Conservation (phyloP, 2,888 invertebrate species). For the Orchestes rusci region DNA sequence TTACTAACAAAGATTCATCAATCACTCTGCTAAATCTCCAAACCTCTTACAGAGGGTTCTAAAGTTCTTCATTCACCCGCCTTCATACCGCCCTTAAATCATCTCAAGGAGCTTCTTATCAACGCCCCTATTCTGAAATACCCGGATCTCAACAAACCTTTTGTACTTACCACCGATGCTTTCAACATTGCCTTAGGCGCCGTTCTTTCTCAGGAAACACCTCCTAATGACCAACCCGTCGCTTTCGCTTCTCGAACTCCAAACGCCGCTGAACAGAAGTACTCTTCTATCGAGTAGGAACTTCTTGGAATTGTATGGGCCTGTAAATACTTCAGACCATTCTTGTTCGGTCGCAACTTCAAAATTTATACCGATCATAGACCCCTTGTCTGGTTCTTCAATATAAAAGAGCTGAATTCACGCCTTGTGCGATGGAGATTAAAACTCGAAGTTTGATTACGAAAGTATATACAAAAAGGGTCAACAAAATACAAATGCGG, state of each 20-base stretch:
- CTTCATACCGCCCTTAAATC: no score
- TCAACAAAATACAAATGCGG: no score
- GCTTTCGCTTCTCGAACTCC: background rate
- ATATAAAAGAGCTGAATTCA: background rate
- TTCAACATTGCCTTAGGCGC: conserved; percentile 1
- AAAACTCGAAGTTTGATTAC: background rate
- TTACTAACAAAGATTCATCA: conserved; percentile 2
- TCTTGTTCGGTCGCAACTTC: no score
- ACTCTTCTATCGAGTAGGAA: conserved; percentile 1
- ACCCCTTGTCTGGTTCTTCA: no score
- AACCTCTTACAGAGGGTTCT: background rate
- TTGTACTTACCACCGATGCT: conserved; percentile 5
- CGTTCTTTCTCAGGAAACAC: conserved; percentile 3
- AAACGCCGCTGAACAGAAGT: background rate
- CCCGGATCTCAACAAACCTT: no score
- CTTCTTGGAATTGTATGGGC: conserved; percentile 1
- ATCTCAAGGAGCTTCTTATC: no score
- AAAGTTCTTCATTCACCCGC: background rate
- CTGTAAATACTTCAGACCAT: background rate
- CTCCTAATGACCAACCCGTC: background rate
- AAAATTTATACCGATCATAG: no score
- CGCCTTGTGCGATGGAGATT: background rate
- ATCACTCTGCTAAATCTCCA: conserved; percentile 3
- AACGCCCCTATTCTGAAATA: background rate
- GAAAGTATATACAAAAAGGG: background rate